Base-by-base conservation (phyloP, 2,797 vertebrate species). In the Myotis planiceps region DNA sequence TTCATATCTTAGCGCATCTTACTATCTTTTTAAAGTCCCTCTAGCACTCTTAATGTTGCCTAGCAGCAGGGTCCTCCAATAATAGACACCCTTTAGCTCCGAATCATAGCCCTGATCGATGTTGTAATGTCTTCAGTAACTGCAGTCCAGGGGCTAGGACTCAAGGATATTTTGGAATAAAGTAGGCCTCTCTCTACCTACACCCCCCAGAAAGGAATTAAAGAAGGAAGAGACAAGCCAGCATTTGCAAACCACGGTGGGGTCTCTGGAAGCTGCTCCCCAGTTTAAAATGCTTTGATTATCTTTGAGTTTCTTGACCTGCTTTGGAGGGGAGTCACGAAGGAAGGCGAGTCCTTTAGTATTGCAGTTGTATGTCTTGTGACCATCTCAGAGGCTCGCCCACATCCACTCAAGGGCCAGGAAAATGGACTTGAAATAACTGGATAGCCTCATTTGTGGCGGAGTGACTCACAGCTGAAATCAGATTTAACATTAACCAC, bases 11-110 rank as follows among this genome's bases (percentile, higher is more conserved):
- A 95, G 55, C 21, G 58, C 34, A 42, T 95, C 94, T 90, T 89
- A 80, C 85, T 95, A 91, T 91, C 66, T 37, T 80, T 88, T 84
- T 74, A 47, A 87, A 96, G 32, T 92, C 90, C 49, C 94, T 96
- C 58, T 74, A 89, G 89, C 42, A 27, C 87, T 91, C 42, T 96
- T 96, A 65, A 97, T 92, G 96, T 95, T 97, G 93, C 94, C 94
- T 96, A 95, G 89, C 95, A 97, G 94, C 89, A 94, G 34, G 80
- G 78, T 49, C 78, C 34, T 96, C 89, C 76, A 92, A 92, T 88
- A 96, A 96, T 88, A 97, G 95, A 94, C 58, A 90, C 65, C 34
- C 42, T 86, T 94, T 92, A 96, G 84, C 47, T 87, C 76, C 66
- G 25, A 97, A 94, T 97, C 94, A 92, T 45, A 92, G 83, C 63